Base-by-base conservation (phyloP, 2,797 vertebrate genomes). In the Silurus aristotelis region DNA sequence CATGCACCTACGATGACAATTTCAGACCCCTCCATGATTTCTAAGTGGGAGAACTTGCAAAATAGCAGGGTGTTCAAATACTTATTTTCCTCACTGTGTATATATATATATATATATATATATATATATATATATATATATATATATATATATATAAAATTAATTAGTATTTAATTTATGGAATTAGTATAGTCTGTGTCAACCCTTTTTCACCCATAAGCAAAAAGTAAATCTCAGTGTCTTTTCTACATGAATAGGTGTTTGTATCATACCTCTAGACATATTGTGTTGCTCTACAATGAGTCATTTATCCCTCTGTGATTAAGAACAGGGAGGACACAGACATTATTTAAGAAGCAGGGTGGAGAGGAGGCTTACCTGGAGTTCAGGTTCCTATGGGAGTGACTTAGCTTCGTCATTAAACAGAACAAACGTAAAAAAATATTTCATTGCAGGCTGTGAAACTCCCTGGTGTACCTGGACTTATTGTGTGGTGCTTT, bases 251-350 rank as follows among this genome's bases (percentile, higher is more conserved):
- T 73, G 76, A 87, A 73, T 80, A 64, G 60, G 17, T 80, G 48
- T 67, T 55, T 61, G 80, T 76, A 75, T 83, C 31, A 66, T 13
- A 15, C 20, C 61, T 84, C 56, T 52, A 86, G 73, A 82, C 68
- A 14, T 82, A 79, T 86, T 71, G 43, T 78, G 72, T 83, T 61
- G 79, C 56, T 55, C 68, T 67, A 55, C 78, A 75, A 48, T 86
- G 79, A 89, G 67, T 88, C 89, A 89, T 80, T 76, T n/a, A 73
- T 80, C 77, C 86, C 25, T n/a, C 4, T 83, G 85, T 76, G 61
- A 70, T 80, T 83, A 82, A 72, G 46, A 64, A 71, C 82, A 76
- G 76, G 81, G 82, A 87, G 82, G 87, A 82, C 84, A 78, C 58
- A 5, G 19, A 20, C 68, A 87, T 84, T 80, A 81, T 84, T 84